phyloP scores from a whole-genome alignment of 2,113 vertebrate genomes.

The Myotis yumanensis region DNA sequence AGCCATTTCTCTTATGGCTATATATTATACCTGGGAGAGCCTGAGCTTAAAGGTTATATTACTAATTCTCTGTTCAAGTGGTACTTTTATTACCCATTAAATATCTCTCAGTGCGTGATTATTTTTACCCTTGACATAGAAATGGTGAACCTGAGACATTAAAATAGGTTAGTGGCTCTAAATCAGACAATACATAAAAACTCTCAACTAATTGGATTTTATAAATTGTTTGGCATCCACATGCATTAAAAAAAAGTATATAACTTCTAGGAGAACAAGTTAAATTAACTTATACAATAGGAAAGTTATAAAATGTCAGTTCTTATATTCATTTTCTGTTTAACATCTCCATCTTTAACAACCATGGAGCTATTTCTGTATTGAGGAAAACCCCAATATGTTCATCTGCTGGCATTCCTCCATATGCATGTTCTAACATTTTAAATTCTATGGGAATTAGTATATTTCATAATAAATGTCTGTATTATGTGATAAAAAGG shows the following conservation, averaged over 20 bases:
- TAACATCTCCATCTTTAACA: not conserved
- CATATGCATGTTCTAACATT: accelerated
- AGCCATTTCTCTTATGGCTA: conserved; percentile 50
- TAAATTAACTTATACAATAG: not conserved
- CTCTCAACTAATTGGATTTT: conserved; percentile 58
- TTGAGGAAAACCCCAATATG: not conserved
- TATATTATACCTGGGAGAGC: conserved; percentile 66
- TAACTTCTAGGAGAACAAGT: not conserved
- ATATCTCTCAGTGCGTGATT: conserved; percentile 65
- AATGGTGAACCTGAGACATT: conserved; percentile 61
- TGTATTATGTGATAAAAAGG: not conserved
- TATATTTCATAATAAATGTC: not conserved
- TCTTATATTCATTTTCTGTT: not conserved
- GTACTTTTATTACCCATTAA: conserved; percentile 73
- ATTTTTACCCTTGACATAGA: conserved; percentile 73
- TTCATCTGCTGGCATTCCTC: too few relatives aligned
- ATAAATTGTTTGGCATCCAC: conserved; percentile 46
- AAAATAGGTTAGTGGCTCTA: conserved; percentile 53
- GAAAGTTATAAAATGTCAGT: not conserved
- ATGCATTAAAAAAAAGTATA: not conserved
- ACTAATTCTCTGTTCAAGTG: conserved; percentile 70
- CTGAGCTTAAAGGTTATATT: conserved; percentile 71
- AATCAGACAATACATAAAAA: conserved; percentile 58
- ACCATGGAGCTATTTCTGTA: not conserved
- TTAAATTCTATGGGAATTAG: not conserved